Base-by-base conservation (phyloP, 1,140 invertebrate species). In the Heliothis subflexa region DNA sequence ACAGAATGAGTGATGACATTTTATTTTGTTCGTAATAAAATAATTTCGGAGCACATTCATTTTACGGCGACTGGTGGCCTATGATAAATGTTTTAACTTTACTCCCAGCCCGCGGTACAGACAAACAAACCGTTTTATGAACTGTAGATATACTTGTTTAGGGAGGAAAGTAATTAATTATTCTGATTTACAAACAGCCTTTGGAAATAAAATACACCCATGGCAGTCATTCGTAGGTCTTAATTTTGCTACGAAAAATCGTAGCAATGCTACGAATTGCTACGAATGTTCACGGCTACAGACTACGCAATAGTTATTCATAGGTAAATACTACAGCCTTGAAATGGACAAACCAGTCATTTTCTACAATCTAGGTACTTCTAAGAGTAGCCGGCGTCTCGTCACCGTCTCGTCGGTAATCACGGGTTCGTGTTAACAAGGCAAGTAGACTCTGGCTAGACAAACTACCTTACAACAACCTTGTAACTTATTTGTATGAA, bases 1-100 rank as follows among this genome's bases (percentile, higher is more conserved):
- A 2, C 47, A 28, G 61, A 64, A 40, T 50, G 47, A 68, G 64
- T 68, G 47, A 68, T 47, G 21, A 18, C 64, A 21, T n/a, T 25
- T 21, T 68, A 50, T 68, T 49, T 68, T 11, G 47, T 66, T 66
- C 9, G 62, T 16, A 49, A 66, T 45, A 66, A 66, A 66, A 49
- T 16, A 45, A 49, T 21, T 64, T 40, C 13, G 25, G 45, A n/a
- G 40, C 62, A 49, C 40, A 49, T 16, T 66, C 40, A 16, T 18
- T 16, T 21, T 11, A 21, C 45, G 62, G 16, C 61, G 64, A 50
- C 64, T 68, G 66, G 16, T 7, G 47, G 66, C 47, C 21, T n/a
- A 70, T 70, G 66, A 70, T 70, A 70, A 70, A 70, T 70, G 47
- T 52, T 3, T 28, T 28, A 70, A 70, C 12, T 70, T 70, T 25